These are phyloP conservation scores for Sceloporus undulatus DNA, from an alignment of 2,113 vertebrate species.

Conservation along the genomic window DNA sequence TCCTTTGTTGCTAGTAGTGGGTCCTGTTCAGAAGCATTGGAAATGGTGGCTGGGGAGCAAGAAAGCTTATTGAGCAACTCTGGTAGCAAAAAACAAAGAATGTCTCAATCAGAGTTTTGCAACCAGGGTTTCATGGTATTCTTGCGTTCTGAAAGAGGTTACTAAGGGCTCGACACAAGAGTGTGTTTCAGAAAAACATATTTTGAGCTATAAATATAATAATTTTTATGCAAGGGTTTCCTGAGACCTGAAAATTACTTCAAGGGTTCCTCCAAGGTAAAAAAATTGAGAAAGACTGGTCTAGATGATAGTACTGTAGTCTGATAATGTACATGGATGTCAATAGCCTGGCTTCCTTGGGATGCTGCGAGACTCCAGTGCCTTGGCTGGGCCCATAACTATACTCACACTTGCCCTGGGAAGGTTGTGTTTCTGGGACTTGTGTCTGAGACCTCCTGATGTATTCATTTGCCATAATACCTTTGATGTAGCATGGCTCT, in stretches of 20 bases:
- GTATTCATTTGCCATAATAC: neutral
- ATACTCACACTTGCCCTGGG: neutral
- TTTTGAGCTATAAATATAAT: neutral
- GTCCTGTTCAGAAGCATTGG: neutral
- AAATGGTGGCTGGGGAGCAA: constrained; percentile 15
- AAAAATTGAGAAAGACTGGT: neutral
- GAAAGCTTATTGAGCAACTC: neutral
- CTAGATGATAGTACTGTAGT: constrained; percentile 14
- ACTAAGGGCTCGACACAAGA: neutral
- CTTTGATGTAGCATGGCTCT: neutral
- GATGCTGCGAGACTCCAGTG: neutral
- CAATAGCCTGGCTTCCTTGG: neutral
- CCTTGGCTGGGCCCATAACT: neutral
- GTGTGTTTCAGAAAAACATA: neutral
- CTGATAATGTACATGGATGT: neutral
- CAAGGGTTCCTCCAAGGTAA: neutral
- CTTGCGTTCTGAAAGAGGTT: no score
- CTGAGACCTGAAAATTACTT: neutral
- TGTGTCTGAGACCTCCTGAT: neutral
- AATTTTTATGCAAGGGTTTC: neutral
- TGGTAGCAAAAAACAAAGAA: neutral
- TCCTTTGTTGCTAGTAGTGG: constrained; percentile 12
- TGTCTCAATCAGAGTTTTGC: constrained; percentile 19
- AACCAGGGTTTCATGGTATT: no score
- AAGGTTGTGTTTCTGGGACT: neutral